These are phyloP conservation scores for Macaria notata DNA, from an alignment of 2,888 invertebrate genomes.

Conservation along the genomic window DNA sequence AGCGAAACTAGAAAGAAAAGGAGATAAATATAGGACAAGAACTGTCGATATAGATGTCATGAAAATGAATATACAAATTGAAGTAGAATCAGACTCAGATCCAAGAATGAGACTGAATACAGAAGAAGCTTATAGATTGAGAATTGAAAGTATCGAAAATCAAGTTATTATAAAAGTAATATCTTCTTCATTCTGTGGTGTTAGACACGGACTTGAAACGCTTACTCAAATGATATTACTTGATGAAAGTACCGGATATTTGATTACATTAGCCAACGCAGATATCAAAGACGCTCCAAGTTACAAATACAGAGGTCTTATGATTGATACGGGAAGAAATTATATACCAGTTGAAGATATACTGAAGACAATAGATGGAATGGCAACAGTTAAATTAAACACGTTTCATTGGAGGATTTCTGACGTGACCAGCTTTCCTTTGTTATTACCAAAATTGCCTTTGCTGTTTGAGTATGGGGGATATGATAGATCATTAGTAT, in stretches of 20 bases:
- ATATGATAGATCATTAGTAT: slow-evolving; percentile 87
- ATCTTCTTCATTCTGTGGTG: slow-evolving; percentile 87
- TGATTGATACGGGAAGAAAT: slow-evolving; percentile 95
- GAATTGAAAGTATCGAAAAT: slow-evolving; percentile 63
- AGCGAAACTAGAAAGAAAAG: slow-evolving; percentile 66
- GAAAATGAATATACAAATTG: slow-evolving; percentile 69
- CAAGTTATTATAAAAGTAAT: slow-evolving; percentile 76
- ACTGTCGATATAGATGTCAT: slow-evolving; percentile 42
- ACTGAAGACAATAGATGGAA: slow-evolving; percentile 89
- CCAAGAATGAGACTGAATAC: slow-evolving; percentile 84
- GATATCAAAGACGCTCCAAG: slow-evolving; percentile 89
- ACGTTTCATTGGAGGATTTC: slow-evolving; percentile 95
- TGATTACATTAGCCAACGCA: slow-evolving; percentile 84
- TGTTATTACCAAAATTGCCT: slow-evolving; percentile 86
- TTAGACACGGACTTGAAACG: slow-evolving; percentile 88
- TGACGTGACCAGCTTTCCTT: slow-evolving; percentile 95
- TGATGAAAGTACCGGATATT: slow-evolving; percentile 83
- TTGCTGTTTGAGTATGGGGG: slow-evolving; percentile 90
- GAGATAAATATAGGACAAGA: slow-evolving; percentile 38
- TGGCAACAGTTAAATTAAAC: slow-evolving; percentile 94
- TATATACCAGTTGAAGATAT: slow-evolving; percentile 89
- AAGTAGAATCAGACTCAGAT: slow-evolving; percentile 78
- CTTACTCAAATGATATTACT: slow-evolving; percentile 88
- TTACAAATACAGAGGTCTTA: slow-evolving; percentile 90
- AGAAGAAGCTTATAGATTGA: slow-evolving; percentile 87